Conservation (phyloP, 64 coral and sea anemone genomes). For the Pocillopora verrucosa region DNA sequence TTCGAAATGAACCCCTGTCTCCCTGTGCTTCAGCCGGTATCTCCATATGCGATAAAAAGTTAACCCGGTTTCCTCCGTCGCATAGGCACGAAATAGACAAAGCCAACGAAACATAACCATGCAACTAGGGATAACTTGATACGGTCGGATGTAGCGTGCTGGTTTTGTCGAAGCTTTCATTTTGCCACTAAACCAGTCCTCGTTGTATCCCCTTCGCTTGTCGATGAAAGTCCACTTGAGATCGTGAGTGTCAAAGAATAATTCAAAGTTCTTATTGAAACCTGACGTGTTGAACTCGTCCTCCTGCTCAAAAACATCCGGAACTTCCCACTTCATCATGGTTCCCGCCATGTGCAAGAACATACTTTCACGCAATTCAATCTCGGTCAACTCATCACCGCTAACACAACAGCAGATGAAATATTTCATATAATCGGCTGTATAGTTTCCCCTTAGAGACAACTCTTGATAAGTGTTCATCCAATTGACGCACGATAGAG, state of each 20-base stretch:
- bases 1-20: slow-evolving; percentile 85
- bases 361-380: slow-evolving; percentile 83
- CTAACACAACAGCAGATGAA: slow-evolving; percentile 81
- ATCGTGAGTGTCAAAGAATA: slow-evolving; percentile 87
- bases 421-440: slow-evolving; percentile 99
- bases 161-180: slow-evolving; percentile 47
- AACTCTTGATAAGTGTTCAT: slow-evolving; percentile 82
- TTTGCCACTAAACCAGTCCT: slow-evolving; percentile 77
- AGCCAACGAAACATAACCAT: slow-evolving; percentile 90
- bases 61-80: slow-evolving; percentile 74
- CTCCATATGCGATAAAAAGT: slow-evolving; percentile 96
- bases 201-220: slow-evolving; percentile 81
- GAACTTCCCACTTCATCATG: slow-evolving; percentile 68
- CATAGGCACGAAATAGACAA: slow-evolving; percentile 65
- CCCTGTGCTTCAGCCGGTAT: slow-evolving; percentile 77
- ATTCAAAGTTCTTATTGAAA: slow-evolving; percentile 90
- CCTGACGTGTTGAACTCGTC: slow-evolving; percentile 57
- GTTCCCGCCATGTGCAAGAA: slow-evolving; percentile 79
- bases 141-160: slow-evolving; percentile 78
- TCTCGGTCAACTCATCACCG: slow-evolving; percentile 68
- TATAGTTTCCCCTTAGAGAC: slow-evolving; percentile 74
- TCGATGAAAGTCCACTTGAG: slow-evolving; percentile 96
- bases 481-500: slow-evolving; percentile 75
- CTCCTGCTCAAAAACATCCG: slow-evolving; percentile 68
- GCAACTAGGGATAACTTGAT: slow-evolving; percentile 94